Evolutionary conservation across 2,797 vertebrate genomes (phyloP).

Genomic region (Neoniphon sammara): DNA sequence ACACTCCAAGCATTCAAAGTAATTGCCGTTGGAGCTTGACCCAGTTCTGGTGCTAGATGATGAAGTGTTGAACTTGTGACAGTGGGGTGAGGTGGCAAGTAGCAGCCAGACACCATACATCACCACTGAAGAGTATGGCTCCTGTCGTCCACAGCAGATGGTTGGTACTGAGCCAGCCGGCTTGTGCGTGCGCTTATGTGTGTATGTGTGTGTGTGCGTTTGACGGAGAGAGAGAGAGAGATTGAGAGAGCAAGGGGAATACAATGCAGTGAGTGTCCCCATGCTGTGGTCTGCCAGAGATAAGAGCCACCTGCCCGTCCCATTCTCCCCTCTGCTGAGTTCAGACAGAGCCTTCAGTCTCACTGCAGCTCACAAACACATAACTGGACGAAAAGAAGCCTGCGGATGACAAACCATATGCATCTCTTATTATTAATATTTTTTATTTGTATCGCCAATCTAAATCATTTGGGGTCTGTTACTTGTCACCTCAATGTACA

Average conservation of each 20-base stretch:
- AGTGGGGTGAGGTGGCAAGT: slow-evolving; percentile 64
- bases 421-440: background rate
- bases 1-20: slow-evolving; percentile 30
- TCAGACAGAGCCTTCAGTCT: slow-evolving; percentile 57
- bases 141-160: slow-evolving; percentile 67
- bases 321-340: slow-evolving; percentile 43
- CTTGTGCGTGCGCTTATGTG: slow-evolving; percentile 25
- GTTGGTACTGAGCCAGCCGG: slow-evolving; percentile 55
- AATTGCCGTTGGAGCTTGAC: slow-evolving; percentile 44
- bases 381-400: background rate
- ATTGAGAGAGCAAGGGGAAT: slow-evolving; percentile 23
- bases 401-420: background rate
- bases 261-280: slow-evolving; percentile 85
- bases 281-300: slow-evolving; percentile 67
- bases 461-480: background rate
- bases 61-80: slow-evolving; percentile 70
- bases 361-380: slow-evolving; percentile 13
- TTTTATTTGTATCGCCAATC: background rate
- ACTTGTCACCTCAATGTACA: too few relatives aligned
- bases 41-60: slow-evolving; percentile 51
- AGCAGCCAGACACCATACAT: slow-evolving; percentile 69
- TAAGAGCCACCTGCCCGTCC: slow-evolving; percentile 87
- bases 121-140: slow-evolving; percentile 60
- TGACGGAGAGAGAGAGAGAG: background rate
- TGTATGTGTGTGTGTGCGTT: slow-evolving; percentile 22